Conservation (phyloP, 2,113 vertebrate genomes). For the Megaceryle maxima region DNA sequence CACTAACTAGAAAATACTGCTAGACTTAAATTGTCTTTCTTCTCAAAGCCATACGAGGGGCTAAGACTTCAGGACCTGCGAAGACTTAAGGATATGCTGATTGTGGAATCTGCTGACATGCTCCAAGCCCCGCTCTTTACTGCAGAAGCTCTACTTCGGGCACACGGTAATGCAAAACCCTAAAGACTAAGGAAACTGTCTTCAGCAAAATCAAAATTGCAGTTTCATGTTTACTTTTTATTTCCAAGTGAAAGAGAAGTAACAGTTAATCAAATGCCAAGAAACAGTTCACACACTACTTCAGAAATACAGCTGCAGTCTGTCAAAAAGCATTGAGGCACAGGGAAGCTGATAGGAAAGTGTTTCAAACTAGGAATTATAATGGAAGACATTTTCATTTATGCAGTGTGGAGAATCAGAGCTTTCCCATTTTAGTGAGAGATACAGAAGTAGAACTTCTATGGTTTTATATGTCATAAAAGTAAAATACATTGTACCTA, state of each 20-base stretch:
- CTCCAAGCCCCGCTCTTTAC: conserved; percentile 96
- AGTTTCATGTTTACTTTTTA: neutral
- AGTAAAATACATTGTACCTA: neutral
- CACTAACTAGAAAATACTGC: neutral
- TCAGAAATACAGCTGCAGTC: neutral
- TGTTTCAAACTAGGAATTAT: neutral
- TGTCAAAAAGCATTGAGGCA: neutral
- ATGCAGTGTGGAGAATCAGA: neutral
- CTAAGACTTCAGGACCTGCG: conserved; percentile 92
- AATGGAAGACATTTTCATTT: neutral
- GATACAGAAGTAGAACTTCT: neutral
- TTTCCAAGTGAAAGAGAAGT: neutral
- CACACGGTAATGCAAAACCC: conserved; percentile 84
- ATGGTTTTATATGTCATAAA: neutral
- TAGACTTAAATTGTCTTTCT: neutral
- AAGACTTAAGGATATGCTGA: conserved; percentile 96
- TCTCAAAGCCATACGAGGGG: conserved; percentile 88
- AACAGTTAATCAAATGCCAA: neutral
- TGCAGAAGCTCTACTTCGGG: conserved; percentile 94
- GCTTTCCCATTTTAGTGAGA: neutral
- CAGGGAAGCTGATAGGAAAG: neutral
- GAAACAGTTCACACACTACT: neutral
- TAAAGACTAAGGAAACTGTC: neutral
- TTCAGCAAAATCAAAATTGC: neutral
- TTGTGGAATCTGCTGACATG: conserved; percentile 99